Evolutionary conservation across 2,113 vertebrate species (phyloP).

Genomic region (Oryzias curvinotus): DNA sequence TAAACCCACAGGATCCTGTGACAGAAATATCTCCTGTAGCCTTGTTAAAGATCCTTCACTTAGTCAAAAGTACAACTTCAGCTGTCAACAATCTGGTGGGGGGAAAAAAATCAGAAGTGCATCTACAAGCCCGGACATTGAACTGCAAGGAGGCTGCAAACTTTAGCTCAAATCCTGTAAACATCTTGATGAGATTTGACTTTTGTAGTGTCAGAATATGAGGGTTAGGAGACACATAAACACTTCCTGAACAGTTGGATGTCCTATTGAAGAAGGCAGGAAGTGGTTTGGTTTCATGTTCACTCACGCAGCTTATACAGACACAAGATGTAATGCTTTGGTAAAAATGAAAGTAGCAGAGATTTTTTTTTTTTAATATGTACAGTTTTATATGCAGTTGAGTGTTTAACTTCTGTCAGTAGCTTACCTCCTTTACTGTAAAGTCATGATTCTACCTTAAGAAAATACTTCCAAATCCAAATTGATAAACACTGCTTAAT

Average conservation of each 20-base stretch:
- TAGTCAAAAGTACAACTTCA: constrained; percentile 38
- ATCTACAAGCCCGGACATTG: neutral
- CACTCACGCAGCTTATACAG: constrained; percentile 5
- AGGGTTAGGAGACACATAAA: constrained; percentile 9
- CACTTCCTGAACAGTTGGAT: constrained; percentile 38
- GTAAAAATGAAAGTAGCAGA: no score
- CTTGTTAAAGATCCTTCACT: constrained; percentile 16
- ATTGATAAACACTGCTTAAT: neutral
- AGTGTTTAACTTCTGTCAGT: no score
- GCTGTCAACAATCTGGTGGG: constrained; percentile 15
- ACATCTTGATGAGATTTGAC: neutral
- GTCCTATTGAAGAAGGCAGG: constrained; percentile 45
- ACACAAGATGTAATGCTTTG: neutral
- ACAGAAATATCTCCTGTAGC: constrained; percentile 32
- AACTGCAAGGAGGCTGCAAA: neutral
- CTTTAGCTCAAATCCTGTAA: neutral
- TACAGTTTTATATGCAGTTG: no score
- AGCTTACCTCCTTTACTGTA: no score
- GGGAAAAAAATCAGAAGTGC: neutral
- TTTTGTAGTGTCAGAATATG: constrained; percentile 14
- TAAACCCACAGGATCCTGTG: constrained; percentile 29
- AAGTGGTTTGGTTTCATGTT: constrained; percentile 56
- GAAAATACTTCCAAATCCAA: no score
- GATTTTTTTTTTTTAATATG: no score
- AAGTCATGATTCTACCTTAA: no score